These are phyloP conservation scores for Lepidocyrtoides sp. DNA, from an alignment of 2,888 invertebrate genomes.

Conservation along the genomic window DNA sequence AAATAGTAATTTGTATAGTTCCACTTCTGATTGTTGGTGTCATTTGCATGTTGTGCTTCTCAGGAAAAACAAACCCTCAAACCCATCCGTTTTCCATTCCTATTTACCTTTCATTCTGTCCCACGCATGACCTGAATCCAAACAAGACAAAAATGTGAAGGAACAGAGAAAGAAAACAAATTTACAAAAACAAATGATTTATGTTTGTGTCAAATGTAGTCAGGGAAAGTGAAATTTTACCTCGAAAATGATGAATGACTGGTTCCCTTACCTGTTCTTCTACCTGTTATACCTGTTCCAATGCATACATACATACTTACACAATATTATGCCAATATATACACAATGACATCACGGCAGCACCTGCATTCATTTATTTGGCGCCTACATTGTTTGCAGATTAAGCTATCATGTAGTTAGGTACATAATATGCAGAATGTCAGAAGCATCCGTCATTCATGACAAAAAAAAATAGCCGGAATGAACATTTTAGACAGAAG, in stretches of 20 bases:
- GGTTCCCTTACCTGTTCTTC: background rate
- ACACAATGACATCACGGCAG: too few species aligned
- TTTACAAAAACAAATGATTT: background rate
- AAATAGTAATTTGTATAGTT: too few species aligned
- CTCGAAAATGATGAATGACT: background rate
- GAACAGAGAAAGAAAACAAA: background rate
- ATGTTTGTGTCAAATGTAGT: background rate
- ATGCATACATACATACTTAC: too few species aligned
- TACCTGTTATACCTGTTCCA: background rate
- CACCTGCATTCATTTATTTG: too few species aligned
- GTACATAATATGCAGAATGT: too few species aligned
- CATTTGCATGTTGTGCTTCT: constrained; percentile 17
- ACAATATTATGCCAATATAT: background rate
- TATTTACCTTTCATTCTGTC: background rate
- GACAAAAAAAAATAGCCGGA: background rate
- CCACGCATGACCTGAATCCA: background rate
- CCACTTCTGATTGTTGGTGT: too few species aligned
- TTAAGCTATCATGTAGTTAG: too few species aligned
- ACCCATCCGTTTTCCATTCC: background rate
- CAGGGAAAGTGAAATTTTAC: background rate
- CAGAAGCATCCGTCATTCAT: too few species aligned
- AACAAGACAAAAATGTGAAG: background rate
- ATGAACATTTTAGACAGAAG: background rate
- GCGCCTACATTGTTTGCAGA: too few species aligned
- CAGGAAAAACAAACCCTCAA: background rate